Percentiles rank a stretch among this genome's conserved stretches.
These are phyloP conservation scores for Dromiciops gliroides DNA, from an alignment of 2,113 vertebrate genomes.

Conservation along the genomic window DNA sequence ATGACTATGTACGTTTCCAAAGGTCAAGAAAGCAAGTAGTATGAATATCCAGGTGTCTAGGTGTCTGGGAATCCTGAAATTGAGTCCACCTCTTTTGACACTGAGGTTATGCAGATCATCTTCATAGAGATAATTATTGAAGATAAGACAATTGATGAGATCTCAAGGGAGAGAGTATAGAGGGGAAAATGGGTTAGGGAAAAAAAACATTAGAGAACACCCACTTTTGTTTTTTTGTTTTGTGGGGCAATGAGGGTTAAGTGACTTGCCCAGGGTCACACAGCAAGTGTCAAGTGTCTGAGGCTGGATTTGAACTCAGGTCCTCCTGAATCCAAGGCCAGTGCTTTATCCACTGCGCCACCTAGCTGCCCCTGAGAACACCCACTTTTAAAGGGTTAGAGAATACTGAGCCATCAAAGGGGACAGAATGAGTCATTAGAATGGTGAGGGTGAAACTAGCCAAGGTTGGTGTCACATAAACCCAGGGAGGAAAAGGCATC, in stretches of 20 bases:
- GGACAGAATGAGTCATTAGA: not conserved
- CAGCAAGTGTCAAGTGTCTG: too few relatives aligned
- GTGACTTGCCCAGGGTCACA: too few relatives aligned
- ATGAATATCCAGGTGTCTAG: not conserved
- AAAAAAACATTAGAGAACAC: not conserved
- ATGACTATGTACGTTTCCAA: not conserved
- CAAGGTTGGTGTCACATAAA: not conserved
- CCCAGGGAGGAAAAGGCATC: not conserved
- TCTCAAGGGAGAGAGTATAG: not conserved
- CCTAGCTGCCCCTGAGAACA: too few relatives aligned
- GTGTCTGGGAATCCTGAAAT: not conserved
- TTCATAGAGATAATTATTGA: not conserved
- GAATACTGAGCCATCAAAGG: not conserved
- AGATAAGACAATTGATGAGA: not conserved
- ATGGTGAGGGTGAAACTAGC: not conserved
- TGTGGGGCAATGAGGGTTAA: too few relatives aligned
- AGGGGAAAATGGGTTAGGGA: not conserved
- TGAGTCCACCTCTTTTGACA: not conserved
- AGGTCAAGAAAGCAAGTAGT: not conserved
- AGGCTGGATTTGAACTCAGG: too few relatives aligned
- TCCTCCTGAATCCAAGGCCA: too few relatives aligned
- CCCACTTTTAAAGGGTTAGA: not conserved
- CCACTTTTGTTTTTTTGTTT: too few relatives aligned
- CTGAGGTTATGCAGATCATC: not conserved
- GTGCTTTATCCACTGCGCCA: too few relatives aligned